Percentiles rank a stretch among this genome's conserved stretches.
These are phyloP conservation scores for Drosophila subpulchrella DNA, from an alignment of 1,140 invertebrate genomes.

Conservation along the genomic window DNA sequence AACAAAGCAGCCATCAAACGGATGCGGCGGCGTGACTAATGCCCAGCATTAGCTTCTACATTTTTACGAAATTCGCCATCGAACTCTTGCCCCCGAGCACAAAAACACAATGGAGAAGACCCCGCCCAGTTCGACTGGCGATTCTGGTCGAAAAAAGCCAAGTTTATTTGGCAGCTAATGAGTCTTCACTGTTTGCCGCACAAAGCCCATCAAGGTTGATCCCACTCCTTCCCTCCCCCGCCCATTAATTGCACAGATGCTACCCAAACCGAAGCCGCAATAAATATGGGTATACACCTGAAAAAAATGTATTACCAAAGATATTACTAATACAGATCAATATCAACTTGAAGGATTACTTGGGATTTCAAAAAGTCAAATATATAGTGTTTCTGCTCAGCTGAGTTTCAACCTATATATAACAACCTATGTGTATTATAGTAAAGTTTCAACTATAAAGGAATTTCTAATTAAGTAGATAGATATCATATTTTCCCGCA, in stretches of 20 bases:
- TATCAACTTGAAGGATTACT: background rate
- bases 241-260: conserved; percentile 48
- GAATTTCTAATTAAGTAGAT: too few species aligned
- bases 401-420: too few species aligned
- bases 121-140: conserved; percentile 32
- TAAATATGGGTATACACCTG: conserved; percentile 10
- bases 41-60: conserved; percentile 68
- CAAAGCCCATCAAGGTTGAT: conserved; percentile 38
- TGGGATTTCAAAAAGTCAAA: background rate
- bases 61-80: conserved; percentile 67
- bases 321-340: background rate
- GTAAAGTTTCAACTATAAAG: too few species aligned
- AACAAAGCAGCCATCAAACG: conserved; percentile 32
- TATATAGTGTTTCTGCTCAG: too few species aligned
- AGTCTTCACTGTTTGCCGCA: conserved; percentile 35
- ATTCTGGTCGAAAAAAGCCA: conserved; percentile 45
- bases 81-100: conserved; percentile 46
- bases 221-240: conserved; percentile 13
- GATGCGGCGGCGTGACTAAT: conserved; percentile 68
- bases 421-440: too few species aligned
- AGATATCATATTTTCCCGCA: background rate
- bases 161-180: conserved; percentile 62
- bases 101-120: conserved; percentile 48
- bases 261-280: conserved; percentile 21
- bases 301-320: background rate